Evolutionary conservation across 1,140 invertebrate genomes (phyloP).

Genomic region (Bombyx mandarina): DNA sequence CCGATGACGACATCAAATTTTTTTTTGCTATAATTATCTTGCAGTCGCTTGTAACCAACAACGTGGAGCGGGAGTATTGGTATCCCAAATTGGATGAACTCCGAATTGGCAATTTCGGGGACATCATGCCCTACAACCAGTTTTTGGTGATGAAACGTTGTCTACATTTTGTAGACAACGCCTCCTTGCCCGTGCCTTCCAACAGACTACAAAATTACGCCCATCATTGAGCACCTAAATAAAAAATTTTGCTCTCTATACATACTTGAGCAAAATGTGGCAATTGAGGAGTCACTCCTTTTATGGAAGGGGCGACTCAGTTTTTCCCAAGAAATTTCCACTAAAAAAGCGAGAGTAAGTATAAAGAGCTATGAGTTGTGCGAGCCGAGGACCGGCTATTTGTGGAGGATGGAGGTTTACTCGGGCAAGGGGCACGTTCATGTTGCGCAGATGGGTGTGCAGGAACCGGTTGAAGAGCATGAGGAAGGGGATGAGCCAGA

Average conservation of each 20-base stretch:
- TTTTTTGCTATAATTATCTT: constrained; percentile 12
- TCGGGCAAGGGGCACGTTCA: constrained; percentile 5
- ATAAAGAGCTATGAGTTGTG: constrained; percentile 19
- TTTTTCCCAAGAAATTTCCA: constrained; percentile 12
- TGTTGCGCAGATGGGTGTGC: background rate
- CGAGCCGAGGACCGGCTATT: constrained; percentile 15
- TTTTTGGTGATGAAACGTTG: constrained; percentile 10
- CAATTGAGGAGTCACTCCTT: constrained; percentile 18
- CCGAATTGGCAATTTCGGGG: constrained; percentile 8
- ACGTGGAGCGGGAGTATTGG: constrained; percentile 17
- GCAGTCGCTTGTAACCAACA: constrained; percentile 5
- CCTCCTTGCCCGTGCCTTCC: constrained; percentile 4
- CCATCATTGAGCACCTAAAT: constrained; percentile 10
- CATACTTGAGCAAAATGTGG: constrained; percentile 13
- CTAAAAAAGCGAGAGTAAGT: constrained; percentile 13
- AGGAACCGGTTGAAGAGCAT: constrained; percentile 3
- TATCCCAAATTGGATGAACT: constrained; percentile 7
- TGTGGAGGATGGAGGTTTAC: constrained; percentile 18
- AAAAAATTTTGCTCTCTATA: constrained; percentile 14
- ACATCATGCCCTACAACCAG: constrained; percentile 10
- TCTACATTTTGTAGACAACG: constrained; percentile 10
- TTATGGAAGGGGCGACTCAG: constrained; percentile 18
- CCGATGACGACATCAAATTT: constrained; percentile 7
- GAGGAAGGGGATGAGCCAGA: constrained; percentile 1
- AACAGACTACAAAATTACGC: constrained; percentile 13